Evolutionary conservation across 2,113 vertebrate genomes (phyloP), one percentile per base, ranked within the genome.

Genomic region (Epinephelus cyanopodus): DNA sequence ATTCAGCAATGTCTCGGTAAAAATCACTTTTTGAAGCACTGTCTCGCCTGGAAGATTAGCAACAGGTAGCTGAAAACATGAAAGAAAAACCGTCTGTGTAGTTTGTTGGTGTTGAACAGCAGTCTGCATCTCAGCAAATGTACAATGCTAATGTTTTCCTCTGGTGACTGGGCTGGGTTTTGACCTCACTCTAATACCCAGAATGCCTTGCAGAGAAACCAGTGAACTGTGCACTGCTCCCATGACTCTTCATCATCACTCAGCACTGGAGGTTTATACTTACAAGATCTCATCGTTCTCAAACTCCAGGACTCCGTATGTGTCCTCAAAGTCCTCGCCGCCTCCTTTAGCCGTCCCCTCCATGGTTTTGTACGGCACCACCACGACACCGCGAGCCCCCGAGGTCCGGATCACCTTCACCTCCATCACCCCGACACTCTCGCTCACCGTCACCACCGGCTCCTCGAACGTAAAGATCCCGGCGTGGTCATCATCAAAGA

Each of bases 271-370:
- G 14, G 57, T n/a, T 75, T 53, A 0, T 57, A 97, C 98, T 99
- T 95, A 99, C 98, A 96, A 93, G 90, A 98, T 98, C 88, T 99
- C 97, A 13, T 99, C 97, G 0, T 99, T 97, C 91, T 98, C 96
- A 93, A 99, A 99, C 90, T 99, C 97, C 71, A 99, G 95, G 83
- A 97, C 95, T 66, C 98, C 98, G 0, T 96, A 95, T 0, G 97
- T 97, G 88, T 99, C 98, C 85, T 99, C 98, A 17, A 98, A 99
- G 93, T 99, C 98, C 82, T 98, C 97, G 3, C 98, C 98, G n/a
- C 97, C 98, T 2, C 98, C 98, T 94, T 96, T 97, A 13, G 98
- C 98, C 0, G 97, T 96, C 45, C 98, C 98, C 91, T 97, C 96
- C 0, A 94, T 80, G 69, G 98, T 99, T 92, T 97, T 97, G 88